Evolutionary conservation across 1,140 invertebrate genomes (phyloP).

Genomic region (Listronotus oregonensis): DNA sequence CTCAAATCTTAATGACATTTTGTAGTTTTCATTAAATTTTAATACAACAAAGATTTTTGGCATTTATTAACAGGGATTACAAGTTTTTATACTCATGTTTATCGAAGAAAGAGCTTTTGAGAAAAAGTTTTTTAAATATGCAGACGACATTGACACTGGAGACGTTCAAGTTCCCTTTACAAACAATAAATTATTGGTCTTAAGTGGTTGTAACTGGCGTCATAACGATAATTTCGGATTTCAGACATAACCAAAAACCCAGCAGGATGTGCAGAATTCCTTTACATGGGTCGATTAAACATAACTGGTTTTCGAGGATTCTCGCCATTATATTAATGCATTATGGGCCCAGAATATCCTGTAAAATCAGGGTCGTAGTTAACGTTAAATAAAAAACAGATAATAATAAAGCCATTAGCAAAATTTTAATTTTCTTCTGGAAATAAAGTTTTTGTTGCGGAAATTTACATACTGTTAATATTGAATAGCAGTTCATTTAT

Average conservation of each 20-base stretch:
- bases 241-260: slow-evolving; percentile 28
- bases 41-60: slow-evolving; percentile 9
- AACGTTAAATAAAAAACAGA: too few species aligned
- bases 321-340: slow-evolving; percentile 17
- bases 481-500: too few species aligned
- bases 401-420: too few species aligned
- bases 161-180: slow-evolving; percentile 8
- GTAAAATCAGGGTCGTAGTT: not conserved
- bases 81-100: slow-evolving; percentile 6
- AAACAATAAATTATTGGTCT: slow-evolving; percentile 23
- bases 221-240: slow-evolving; percentile 34
- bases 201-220: slow-evolving; percentile 28
- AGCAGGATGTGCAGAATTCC: slow-evolving; percentile 30
- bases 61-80: slow-evolving; percentile 10
- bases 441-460: too few species aligned
- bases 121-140: slow-evolving; percentile 20
- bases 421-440: too few species aligned
- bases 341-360: not conserved
- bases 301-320: slow-evolving; percentile 23
- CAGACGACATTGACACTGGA: slow-evolving; percentile 26
- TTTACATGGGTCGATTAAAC: slow-evolving; percentile 12
- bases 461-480: too few species aligned
- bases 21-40: slow-evolving; percentile 2
- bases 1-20: slow-evolving; percentile 5
- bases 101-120: slow-evolving; percentile 1